Percentiles rank a stretch among this genome's conserved stretches.
Conservation (phyloP, 1,140 invertebrate species). For the Elymnias hypermnestra region DNA sequence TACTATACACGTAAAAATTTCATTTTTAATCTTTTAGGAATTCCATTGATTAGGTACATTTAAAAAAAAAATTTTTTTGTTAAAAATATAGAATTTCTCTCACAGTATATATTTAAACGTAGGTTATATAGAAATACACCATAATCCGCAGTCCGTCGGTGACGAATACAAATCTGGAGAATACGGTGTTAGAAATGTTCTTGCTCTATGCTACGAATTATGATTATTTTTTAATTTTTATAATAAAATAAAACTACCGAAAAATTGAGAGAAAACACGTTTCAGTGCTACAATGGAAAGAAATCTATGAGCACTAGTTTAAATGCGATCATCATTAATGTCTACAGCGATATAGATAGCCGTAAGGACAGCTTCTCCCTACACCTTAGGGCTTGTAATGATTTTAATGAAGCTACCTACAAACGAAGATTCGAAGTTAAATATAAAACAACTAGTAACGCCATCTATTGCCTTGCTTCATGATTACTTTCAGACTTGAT, state of each 20-base stretch:
- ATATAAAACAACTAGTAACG: no score
- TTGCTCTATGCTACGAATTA: conserved; percentile 50
- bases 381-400: not conserved
- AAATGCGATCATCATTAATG: conserved; percentile 55
- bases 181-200: conserved; percentile 30
- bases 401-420: no score
- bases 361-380: conserved; percentile 25
- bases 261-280: conserved; percentile 52
- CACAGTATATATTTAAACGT: conserved; percentile 66
- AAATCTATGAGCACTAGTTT: conserved; percentile 55
- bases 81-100: conserved; percentile 71
- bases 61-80: conserved; percentile 67
- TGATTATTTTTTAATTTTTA: conserved; percentile 27
- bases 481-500: no score
- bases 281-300: conserved; percentile 55
- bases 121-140: conserved; percentile 57
- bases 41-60: conserved; percentile 70
- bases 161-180: conserved; percentile 28
- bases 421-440: no score
- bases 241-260: conserved; percentile 46
- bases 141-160: conserved; percentile 40
- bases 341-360: conserved; percentile 34
- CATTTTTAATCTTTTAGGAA: conserved; percentile 68
- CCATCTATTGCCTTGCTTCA: no score
- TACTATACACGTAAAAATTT: conserved; percentile 72